Percentiles rank a stretch among this genome's conserved stretches.
Evolutionary conservation across 2,113 vertebrate genomes (phyloP).

Genomic region (Menidia beryllina): DNA sequence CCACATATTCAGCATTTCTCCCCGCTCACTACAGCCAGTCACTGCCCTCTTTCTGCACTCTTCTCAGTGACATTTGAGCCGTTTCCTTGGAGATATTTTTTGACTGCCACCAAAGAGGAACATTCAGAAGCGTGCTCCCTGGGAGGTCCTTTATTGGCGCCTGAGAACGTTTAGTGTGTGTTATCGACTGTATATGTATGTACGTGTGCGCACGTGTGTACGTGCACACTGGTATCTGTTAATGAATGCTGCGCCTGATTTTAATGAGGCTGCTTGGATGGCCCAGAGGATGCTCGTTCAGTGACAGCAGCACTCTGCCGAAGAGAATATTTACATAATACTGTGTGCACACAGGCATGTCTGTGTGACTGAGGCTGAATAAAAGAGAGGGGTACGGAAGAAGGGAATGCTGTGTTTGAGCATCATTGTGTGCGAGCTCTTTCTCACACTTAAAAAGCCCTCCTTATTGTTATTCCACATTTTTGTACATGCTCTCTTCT

Average conservation of each 20-base stretch:
- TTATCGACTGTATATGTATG: slow-evolving; percentile 37
- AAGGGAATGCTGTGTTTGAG: slow-evolving; percentile 71
- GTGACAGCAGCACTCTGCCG: slow-evolving; percentile 79
- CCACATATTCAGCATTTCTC: slow-evolving; percentile 39
- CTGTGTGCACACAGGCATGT: slow-evolving; percentile 76
- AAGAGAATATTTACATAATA: slow-evolving; percentile 84
- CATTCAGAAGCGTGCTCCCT: slow-evolving; percentile 72
- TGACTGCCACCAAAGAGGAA: slow-evolving; percentile 79
- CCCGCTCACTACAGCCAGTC: slow-evolving; percentile 25
- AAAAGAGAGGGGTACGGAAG: slow-evolving; percentile 69
- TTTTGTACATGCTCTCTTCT: slow-evolving; percentile 69
- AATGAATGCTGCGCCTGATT: slow-evolving; percentile 76
- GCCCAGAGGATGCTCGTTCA: slow-evolving; percentile 77
- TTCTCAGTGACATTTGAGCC: slow-evolving; percentile 75
- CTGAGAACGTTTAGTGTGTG: slow-evolving; percentile 66
- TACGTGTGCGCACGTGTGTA: slow-evolving; percentile 35
- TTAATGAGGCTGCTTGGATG: slow-evolving; percentile 82
- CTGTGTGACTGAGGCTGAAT: slow-evolving; percentile 73
- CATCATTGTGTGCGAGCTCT: slow-evolving; percentile 73
- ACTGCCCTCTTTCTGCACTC: slow-evolving; percentile 37
- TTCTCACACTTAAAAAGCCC: slow-evolving; percentile 68
- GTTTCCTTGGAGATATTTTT: slow-evolving; percentile 79
- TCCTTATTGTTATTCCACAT: slow-evolving; percentile 76
- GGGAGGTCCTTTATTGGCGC: slow-evolving; percentile 75
- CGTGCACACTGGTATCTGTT: slow-evolving; percentile 64